These are phyloP conservation scores for Junco hyemalis DNA, from an alignment of 2,113 vertebrate species.

Conservation along the genomic window DNA sequence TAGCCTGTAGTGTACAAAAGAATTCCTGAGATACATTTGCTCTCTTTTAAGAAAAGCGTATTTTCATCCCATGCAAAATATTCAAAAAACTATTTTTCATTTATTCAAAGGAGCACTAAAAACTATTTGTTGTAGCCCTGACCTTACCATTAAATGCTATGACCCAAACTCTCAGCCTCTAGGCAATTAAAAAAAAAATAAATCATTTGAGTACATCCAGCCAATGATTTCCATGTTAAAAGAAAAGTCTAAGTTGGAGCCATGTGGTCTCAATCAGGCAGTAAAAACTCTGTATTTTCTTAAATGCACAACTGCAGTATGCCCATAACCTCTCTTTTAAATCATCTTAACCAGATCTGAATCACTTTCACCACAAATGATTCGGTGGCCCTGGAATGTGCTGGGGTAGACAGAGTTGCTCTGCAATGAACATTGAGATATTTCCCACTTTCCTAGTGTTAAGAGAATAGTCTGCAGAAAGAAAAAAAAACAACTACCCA, in stretches of 20 bases:
- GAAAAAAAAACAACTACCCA: neutral
- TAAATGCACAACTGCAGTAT: slow-evolving; percentile 74
- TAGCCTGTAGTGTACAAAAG: neutral
- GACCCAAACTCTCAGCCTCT: slow-evolving; percentile 40
- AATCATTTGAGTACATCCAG: slow-evolving; percentile 49
- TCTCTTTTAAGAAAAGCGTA: neutral
- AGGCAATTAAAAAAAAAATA: slow-evolving; percentile 59
- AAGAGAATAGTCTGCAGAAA: slow-evolving; percentile 57
- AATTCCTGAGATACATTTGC: neutral
- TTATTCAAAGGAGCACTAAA: slow-evolving; percentile 6
- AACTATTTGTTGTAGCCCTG: slow-evolving; percentile 50
- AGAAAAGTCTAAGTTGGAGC: slow-evolving; percentile 69
- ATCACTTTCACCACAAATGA: slow-evolving; percentile 77
- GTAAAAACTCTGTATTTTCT: slow-evolving; percentile 74
- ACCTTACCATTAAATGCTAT: slow-evolving; percentile 51
- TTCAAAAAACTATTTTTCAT: neutral
- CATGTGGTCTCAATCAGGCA: slow-evolving; percentile 82
- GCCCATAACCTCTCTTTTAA: slow-evolving; percentile 77
- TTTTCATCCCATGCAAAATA: neutral
- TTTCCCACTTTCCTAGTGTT: slow-evolving; percentile 27
- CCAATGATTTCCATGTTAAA: slow-evolving; percentile 70
- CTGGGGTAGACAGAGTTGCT: slow-evolving; percentile 68
- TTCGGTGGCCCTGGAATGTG: slow-evolving; percentile 77
- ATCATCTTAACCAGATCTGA: slow-evolving; percentile 77
- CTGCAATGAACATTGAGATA: slow-evolving; percentile 56